Evolutionary conservation across 1,140 invertebrate species (phyloP), one percentile per base, ranked within the genome.

Genomic region (Diachasma alloeum): DNA sequence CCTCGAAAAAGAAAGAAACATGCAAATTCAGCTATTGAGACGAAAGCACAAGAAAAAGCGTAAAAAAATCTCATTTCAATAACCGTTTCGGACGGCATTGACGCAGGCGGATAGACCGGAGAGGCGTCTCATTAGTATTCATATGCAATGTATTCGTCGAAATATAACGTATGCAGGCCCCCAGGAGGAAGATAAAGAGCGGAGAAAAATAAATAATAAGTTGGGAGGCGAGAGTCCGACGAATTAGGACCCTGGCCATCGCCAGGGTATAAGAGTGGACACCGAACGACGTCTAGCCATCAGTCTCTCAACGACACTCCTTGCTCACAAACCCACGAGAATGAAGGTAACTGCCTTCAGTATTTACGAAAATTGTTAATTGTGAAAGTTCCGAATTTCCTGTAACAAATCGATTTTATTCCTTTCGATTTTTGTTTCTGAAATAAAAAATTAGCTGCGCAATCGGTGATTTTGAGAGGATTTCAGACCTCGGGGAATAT

Each of bases 321-420:
- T 73, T 53, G 70, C 48, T 67, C 22, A 72, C 70, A 76, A 75
- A 74, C 78, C 17, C 56, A 13, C 46, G 44, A 78, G 80, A 74
- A 85, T 84, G 83, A 85, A 85, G 83, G 84, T 84, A 84, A 84
- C n/a, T 59, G 19, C 26, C 26, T 48, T 19, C 22, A 42, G 15
- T 31, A 70, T 22, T n/a, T 42, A 59, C n/a, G 26, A 15, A 69
- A 39, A 15, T 31, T n/a, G n/a, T 31, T 31, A 6, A 6, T 3
- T 70, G 19, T 46, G 13, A 31, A 17, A 75, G 44, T 17, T 24
- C 26, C 17, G 5, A 67, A 17, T 53, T 19, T 24, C 6, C 44
- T 6, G 6, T 6, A 31, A 31, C 2, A 31, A 31, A 31, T 31
- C 31, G 31, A 31, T 31, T 31, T 31, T 31, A 31, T 31, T 31